A percentile compares a stretch with the other conserved stretches of the same genome.
Conservation (phyloP, 2,888 invertebrate species). For the Philereme vetulata region DNA sequence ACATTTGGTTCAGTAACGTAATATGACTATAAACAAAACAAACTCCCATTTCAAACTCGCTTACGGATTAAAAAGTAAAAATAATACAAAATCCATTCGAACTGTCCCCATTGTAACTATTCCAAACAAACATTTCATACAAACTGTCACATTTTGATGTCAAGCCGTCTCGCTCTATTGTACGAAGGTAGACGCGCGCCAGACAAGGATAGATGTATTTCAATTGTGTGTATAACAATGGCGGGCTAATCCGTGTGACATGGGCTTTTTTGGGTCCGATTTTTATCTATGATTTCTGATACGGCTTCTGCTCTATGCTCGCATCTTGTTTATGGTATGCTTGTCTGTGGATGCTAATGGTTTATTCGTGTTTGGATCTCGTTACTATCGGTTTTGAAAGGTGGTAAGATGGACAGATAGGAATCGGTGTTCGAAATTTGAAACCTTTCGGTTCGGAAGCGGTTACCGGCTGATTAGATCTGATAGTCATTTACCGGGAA, state of each 20-base stretch:
- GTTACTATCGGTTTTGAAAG: constrained; percentile 68
- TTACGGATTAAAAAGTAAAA: constrained; percentile 75
- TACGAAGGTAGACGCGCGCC: constrained; percentile 37
- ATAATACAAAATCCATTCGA: constrained; percentile 68
- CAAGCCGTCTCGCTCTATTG: constrained; percentile 64
- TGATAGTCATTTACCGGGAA: neutral
- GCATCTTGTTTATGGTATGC: constrained; percentile 62
- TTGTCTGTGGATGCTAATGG: constrained; percentile 64
- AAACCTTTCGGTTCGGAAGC: constrained; percentile 36
- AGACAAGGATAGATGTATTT: constrained; percentile 70
- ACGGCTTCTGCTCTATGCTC: constrained; percentile 58
- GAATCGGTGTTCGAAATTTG: constrained; percentile 48
- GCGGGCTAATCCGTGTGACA: constrained; percentile 78
- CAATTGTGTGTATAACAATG: constrained; percentile 78
- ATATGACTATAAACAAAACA: constrained; percentile 24
- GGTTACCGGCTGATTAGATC: constrained; percentile 34
- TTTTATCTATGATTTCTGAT: constrained; percentile 76
- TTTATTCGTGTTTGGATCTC: constrained; percentile 72
- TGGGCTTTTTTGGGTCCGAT: constrained; percentile 65
- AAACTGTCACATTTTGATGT: constrained; percentile 81
- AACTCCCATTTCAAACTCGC: constrained; percentile 44
- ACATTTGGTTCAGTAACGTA: neutral
- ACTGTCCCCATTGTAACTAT: constrained; percentile 66
- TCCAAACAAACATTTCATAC: constrained; percentile 80
- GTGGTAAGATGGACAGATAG: constrained; percentile 51